phyloP scores from a whole-genome alignment of 2,888 invertebrate genomes.

The Flexamia atlantica region DNA sequence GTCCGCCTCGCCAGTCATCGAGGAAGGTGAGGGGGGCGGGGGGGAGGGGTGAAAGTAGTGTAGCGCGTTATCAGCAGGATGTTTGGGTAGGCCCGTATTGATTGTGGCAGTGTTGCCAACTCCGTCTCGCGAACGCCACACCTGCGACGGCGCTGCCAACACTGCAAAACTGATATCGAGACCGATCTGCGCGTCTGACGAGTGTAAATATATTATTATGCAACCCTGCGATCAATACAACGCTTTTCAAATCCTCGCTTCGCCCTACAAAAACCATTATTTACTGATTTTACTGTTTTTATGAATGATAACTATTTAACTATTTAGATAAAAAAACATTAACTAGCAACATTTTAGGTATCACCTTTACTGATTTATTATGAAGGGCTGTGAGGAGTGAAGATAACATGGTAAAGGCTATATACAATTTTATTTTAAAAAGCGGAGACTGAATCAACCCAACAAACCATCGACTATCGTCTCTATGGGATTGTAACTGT shows the following conservation, averaged over 20 bases:
- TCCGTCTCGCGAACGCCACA: not conserved
- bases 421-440: too few relatives aligned
- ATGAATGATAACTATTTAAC: too few relatives aligned
- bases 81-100: slow-evolving; percentile 54
- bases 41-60: slow-evolving; percentile 9
- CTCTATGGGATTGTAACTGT: too few relatives aligned
- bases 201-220: not conserved
- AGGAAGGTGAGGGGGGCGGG: not conserved
- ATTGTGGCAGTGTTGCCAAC: slow-evolving; percentile 37
- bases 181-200: not conserved
- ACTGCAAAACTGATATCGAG: not conserved
- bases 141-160: slow-evolving; percentile 12
- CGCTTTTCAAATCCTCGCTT: not conserved
- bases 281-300: too few relatives aligned
- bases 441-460: too few relatives aligned
- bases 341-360: too few relatives aligned
- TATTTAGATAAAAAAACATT: too few relatives aligned
- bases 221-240: not conserved
- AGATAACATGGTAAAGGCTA: too few relatives aligned
- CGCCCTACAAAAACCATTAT: too few relatives aligned
- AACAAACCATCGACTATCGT: too few relatives aligned
- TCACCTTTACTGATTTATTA: too few relatives aligned
- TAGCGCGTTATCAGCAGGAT: slow-evolving; percentile 35
- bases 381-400: too few relatives aligned
- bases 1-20: not conserved